Evolutionary conservation across 2,113 vertebrate genomes (phyloP).

Genomic region (Megaceryle maxima): DNA sequence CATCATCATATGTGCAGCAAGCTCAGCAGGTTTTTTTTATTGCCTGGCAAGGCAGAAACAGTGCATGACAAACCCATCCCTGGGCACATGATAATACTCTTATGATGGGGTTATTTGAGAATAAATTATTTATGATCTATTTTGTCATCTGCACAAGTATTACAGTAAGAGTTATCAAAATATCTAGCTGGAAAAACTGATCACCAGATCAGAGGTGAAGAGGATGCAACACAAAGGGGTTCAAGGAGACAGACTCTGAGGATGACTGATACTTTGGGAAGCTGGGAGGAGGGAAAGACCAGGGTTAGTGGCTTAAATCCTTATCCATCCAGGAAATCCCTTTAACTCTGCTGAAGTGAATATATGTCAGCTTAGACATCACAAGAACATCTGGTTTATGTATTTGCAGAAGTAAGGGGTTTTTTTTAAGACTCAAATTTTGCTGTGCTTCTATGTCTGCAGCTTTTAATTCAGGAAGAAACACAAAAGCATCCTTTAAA

Average conservation of each 20-base stretch:
- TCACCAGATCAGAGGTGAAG: not conserved
- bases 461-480: slow-evolving; percentile 20
- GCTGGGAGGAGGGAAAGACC: not conserved
- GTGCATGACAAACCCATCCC: not conserved
- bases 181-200: not conserved
- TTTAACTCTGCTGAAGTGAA: slow-evolving; percentile 17
- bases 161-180: not conserved
- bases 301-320: slow-evolving; percentile 26
- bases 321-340: slow-evolving; percentile 45
- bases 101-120: not conserved
- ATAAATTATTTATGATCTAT: not conserved
- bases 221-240: not conserved
- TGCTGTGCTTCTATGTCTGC: not conserved
- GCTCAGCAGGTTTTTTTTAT: not conserved
- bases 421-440: not conserved
- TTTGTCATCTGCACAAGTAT: not conserved
- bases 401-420: not conserved
- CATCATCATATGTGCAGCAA: not conserved
- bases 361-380: slow-evolving; percentile 43
- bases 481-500: not conserved
- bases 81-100: not conserved
- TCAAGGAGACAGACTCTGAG: not conserved
- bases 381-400: slow-evolving; percentile 51
- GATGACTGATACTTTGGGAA: not conserved
- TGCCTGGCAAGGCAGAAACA: not conserved